Conservation (phyloP, 1,140 invertebrate species). For the Drosophila lowei region DNA sequence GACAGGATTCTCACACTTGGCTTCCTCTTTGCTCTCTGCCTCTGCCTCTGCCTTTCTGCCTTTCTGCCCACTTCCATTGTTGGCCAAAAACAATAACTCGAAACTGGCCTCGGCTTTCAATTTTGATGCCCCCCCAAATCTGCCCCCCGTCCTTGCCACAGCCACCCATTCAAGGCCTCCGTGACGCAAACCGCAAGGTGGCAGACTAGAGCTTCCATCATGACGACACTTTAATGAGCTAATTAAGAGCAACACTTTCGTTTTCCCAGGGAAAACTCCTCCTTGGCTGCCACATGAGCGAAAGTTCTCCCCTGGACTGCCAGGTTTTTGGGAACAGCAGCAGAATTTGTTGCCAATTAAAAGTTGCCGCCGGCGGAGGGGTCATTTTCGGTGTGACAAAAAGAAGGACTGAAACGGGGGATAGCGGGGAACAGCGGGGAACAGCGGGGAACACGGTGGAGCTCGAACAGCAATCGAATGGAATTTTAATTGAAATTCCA, state of each 20-base stretch:
- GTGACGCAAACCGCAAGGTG: no score
- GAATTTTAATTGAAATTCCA: constrained; percentile 59
- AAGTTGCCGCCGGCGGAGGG: constrained; percentile 24
- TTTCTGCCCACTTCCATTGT: constrained; percentile 1
- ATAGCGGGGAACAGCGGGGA: background rate
- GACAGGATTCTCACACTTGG: constrained; percentile 34
- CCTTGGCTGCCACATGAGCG: background rate
- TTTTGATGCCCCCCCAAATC: constrained; percentile 19
- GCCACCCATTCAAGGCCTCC: no score
- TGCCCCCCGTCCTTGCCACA: background rate
- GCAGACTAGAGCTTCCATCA: background rate
- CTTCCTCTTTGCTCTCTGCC: no score
- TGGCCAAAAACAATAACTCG: constrained; percentile 49
- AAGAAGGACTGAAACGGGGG: constrained; percentile 11
- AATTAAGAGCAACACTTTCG: constrained; percentile 60
- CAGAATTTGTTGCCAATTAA: constrained; percentile 56
- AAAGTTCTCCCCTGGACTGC: constrained; percentile 32
- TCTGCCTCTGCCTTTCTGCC: constrained; percentile 3
- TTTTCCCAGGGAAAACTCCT: constrained; percentile 9
- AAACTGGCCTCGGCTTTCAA: constrained; percentile 12
- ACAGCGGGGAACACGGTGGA: background rate
- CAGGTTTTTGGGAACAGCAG: constrained; percentile 16
- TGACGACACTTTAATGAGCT: constrained; percentile 57
- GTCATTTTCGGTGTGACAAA: constrained; percentile 30
- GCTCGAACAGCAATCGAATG: constrained; percentile 32